Conservation (phyloP, 2,888 invertebrate genomes). For the Phortica okadai region DNA sequence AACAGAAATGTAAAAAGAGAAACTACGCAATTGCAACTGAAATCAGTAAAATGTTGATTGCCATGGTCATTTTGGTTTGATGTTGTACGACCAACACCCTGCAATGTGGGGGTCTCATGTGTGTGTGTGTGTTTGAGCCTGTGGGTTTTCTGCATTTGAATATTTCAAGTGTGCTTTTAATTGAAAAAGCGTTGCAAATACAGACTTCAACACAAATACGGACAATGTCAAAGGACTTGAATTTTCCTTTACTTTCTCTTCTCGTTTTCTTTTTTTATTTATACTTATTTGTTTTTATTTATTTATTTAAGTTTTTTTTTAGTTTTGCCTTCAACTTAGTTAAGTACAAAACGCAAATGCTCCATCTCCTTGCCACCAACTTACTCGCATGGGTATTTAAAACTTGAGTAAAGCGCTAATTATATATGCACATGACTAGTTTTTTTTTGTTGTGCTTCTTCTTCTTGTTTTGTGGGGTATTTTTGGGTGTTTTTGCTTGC, state of each 20-base stretch:
- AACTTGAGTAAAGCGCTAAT: constrained; percentile 23
- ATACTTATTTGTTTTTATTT: neutral
- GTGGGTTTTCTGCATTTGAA: neutral
- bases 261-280: neutral
- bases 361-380: neutral
- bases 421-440: constrained; percentile 25
- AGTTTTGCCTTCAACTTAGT: neutral
- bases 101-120: neutral
- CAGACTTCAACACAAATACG: constrained; percentile 24
- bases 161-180: neutral
- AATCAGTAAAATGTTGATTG: neutral
- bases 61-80: constrained; percentile 5
- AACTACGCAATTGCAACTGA: neutral
- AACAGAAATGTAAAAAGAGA: neutral
- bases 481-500: neutral
- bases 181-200: constrained; percentile 30
- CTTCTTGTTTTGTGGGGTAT: neutral
- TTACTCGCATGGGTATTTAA: constrained; percentile 2
- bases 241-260: too few species aligned
- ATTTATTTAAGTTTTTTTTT: neutral
- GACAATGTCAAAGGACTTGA: neutral
- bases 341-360: neutral
- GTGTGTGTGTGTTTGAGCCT: neutral
- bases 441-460: neutral
- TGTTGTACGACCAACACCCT: neutral